phyloP scores from a whole-genome alignment of 2,888 invertebrate genomes.

The Dryococelus australis region DNA sequence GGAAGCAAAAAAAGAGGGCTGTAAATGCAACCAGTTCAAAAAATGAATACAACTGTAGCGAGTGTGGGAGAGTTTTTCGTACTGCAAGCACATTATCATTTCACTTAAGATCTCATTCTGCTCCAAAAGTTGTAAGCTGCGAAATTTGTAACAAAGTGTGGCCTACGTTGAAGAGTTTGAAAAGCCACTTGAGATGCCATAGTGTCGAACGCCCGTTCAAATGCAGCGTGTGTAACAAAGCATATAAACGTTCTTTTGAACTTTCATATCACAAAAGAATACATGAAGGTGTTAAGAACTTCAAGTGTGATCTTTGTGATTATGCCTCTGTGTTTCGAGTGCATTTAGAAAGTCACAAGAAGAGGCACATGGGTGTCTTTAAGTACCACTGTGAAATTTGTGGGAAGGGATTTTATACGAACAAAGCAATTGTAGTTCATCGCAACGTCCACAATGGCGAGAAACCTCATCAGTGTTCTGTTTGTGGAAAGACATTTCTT shows the following conservation, averaged over 20 bases:
- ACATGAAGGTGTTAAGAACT: slow-evolving; percentile 44
- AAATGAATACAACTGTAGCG: not conserved
- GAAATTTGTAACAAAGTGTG: not conserved
- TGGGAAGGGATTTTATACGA: slow-evolving; percentile 36
- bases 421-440: slow-evolving; percentile 32
- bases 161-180: not conserved
- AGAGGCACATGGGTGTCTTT: slow-evolving; percentile 32
- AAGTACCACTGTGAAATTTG: slow-evolving; percentile 31
- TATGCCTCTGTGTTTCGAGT: slow-evolving; percentile 59
- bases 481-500: slow-evolving; percentile 39
- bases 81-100: slow-evolving; percentile 1
- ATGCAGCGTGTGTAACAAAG: slow-evolving; percentile 49
- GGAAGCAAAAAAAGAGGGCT: not conserved
- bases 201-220: slow-evolving; percentile 34
- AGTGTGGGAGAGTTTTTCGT: not conserved
- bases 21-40: not conserved
- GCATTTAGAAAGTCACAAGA: slow-evolving; percentile 37
- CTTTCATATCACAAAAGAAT: slow-evolving; percentile 45
- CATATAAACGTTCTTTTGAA: slow-evolving; percentile 49
- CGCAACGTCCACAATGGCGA: slow-evolving; percentile 35
- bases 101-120: not conserved
- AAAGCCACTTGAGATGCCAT: slow-evolving; percentile 17
- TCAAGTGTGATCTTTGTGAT: slow-evolving; percentile 54
- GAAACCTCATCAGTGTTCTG: slow-evolving; percentile 37
- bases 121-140: not conserved